A percentile compares a stretch with the other conserved stretches of the same genome.
Conservation (phyloP, 2,797 vertebrate genomes). For the Discoglossus pictus region DNA sequence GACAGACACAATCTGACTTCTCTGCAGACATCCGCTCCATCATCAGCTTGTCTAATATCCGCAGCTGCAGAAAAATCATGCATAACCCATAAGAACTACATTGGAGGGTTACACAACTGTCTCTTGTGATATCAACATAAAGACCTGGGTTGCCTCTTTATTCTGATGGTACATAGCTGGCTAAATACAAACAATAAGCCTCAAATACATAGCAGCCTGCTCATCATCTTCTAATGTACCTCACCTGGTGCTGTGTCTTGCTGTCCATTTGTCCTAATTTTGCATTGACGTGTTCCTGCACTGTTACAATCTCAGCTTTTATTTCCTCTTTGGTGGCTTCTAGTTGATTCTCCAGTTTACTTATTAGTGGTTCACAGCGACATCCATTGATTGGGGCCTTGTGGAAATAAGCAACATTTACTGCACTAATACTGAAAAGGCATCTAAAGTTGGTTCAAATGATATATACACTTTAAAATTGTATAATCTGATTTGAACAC, state of each 20-base stretch:
- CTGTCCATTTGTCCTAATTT: constrained; percentile 92
- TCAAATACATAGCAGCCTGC: too few species aligned
- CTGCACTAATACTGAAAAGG: not conserved
- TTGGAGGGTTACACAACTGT: too few species aligned
- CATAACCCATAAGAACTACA: too few species aligned
- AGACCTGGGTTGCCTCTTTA: too few species aligned
- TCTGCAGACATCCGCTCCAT: constrained; percentile 88
- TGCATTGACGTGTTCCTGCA: constrained; percentile 89
- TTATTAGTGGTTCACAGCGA: constrained; percentile 93
- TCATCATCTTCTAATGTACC: not conserved
- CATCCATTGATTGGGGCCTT: constrained; percentile 95
- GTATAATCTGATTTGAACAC: too few species aligned
- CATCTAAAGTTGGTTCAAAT: too few species aligned
- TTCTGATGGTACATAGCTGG: too few species aligned
- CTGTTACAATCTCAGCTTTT: constrained; percentile 86
- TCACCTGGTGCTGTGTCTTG: constrained; percentile 89
- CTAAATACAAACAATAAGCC: too few species aligned
- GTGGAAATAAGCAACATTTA: constrained; percentile 35
- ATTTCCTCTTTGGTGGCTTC: constrained; percentile 95
- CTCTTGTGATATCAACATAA: too few species aligned
- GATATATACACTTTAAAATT: too few species aligned
- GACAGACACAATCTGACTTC: constrained; percentile 83
- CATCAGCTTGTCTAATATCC: constrained; percentile 89
- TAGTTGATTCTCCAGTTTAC: constrained; percentile 92
- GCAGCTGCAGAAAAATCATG: constrained; percentile 77